Conservation (phyloP, 2,113 vertebrate genomes). For the Ursus arctos region DNA sequence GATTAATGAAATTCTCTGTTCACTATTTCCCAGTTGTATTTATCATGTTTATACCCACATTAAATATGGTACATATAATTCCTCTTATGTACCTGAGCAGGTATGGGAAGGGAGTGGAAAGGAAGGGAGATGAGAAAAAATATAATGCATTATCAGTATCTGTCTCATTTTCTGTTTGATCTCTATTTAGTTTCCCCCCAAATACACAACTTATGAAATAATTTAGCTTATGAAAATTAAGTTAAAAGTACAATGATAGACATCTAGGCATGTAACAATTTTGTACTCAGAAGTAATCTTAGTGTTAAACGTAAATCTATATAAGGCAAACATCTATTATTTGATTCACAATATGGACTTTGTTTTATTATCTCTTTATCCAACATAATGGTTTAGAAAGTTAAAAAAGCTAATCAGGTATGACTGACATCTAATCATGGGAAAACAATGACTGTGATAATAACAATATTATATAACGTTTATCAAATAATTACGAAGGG, state of each 20-base stretch:
- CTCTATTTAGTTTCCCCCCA: not conserved
- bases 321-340: not conserved
- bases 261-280: not conserved
- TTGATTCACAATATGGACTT: slow-evolving; percentile 31
- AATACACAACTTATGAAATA: not conserved
- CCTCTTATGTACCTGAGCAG: not conserved
- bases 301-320: slow-evolving; percentile 10
- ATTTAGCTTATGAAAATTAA: slow-evolving; percentile 45
- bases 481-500: not conserved
- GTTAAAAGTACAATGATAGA: not conserved
- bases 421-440: not conserved
- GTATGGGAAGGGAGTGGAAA: not conserved
- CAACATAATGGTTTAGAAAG: not conserved
- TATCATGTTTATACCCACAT: slow-evolving; percentile 9
- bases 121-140: not conserved
- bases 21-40: not conserved
- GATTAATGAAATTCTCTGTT: slow-evolving; percentile 62
- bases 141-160: not conserved
- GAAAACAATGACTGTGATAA: not conserved
- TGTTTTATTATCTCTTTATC: not conserved
- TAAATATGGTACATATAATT: slow-evolving; percentile 27
- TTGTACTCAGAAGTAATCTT: slow-evolving; percentile 1
- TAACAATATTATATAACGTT: not conserved
- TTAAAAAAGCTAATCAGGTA: not conserved
- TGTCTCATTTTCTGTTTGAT: slow-evolving; percentile 20